These are phyloP conservation scores for Anser cygnoides DNA, from an alignment of 2,113 vertebrate species.

Conservation along the genomic window DNA sequence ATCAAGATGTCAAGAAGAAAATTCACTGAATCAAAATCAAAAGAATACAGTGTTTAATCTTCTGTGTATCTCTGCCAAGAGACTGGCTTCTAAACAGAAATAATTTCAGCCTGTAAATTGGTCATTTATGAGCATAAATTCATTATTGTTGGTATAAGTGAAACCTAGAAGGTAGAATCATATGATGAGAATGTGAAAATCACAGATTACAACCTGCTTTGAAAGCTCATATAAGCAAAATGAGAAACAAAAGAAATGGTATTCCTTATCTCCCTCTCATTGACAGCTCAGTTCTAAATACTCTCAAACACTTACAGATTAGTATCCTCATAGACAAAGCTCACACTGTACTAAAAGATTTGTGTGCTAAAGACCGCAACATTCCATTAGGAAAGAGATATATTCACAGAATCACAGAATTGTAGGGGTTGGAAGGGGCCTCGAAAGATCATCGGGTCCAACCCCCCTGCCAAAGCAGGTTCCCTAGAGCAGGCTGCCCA, in stretches of 20 bases:
- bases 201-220: background rate
- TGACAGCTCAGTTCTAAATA: background rate
- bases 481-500: too few species aligned
- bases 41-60: background rate
- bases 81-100: background rate
- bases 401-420: too few species aligned
- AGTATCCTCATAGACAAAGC: background rate
- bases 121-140: background rate
- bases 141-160: background rate
- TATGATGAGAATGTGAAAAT: background rate
- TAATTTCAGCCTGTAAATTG: background rate
- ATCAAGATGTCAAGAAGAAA: background rate
- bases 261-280: background rate
- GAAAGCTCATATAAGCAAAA: background rate
- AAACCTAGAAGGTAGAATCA: background rate
- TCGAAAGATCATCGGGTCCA: too few species aligned
- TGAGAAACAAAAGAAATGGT: background rate
- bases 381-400: background rate
- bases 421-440: too few species aligned
- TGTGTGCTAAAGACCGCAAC: background rate
- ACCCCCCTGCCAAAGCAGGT: too few species aligned
- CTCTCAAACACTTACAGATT: background rate
- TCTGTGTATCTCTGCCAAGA: background rate
- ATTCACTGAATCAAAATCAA: background rate
- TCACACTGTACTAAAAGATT: background rate